phyloP scores from a whole-genome alignment of 2,888 invertebrate species.

The Melolontha melolontha region DNA sequence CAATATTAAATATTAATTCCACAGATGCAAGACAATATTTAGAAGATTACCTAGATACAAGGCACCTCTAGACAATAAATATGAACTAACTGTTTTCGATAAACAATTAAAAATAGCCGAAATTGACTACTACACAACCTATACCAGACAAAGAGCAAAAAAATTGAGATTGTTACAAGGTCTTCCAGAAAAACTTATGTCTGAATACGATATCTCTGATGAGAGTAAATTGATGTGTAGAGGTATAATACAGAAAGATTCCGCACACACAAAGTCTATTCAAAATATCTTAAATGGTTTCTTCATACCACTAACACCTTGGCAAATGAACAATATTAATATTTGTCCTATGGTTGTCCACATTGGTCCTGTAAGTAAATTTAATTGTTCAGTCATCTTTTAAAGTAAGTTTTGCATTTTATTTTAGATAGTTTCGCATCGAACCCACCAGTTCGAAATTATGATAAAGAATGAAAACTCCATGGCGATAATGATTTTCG shows the following conservation, averaged over 20 bases:
- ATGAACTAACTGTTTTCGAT: conserved; percentile 29
- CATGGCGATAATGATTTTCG: conserved; percentile 3
- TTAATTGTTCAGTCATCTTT: no score
- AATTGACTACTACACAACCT: conserved; percentile 18
- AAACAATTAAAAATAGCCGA: conserved; percentile 20
- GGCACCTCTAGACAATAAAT: conserved; percentile 4
- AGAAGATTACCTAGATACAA: conserved; percentile 24
- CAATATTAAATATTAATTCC: neutral
- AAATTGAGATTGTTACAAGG: conserved; percentile 7
- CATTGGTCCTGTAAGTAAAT: conserved; percentile 11
- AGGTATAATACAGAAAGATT: neutral
- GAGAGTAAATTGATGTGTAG: conserved; percentile 5
- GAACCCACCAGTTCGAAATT: conserved; percentile 1
- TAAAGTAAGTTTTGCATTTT: neutral
- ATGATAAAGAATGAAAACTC: conserved; percentile 9
- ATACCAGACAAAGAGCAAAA: neutral
- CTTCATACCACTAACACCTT: conserved; percentile 11
- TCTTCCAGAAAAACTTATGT: neutral
- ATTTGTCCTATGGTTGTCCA: conserved; percentile 11
- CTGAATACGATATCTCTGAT: conserved; percentile 14
- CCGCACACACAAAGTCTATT: neutral
- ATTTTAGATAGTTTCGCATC: conserved; percentile 18
- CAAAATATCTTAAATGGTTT: neutral
- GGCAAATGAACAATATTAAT: conserved; percentile 7
- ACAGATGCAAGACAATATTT: conserved; percentile 30